Conservation (phyloP, 1,140 invertebrate species). For the Cydia pomonella region DNA sequence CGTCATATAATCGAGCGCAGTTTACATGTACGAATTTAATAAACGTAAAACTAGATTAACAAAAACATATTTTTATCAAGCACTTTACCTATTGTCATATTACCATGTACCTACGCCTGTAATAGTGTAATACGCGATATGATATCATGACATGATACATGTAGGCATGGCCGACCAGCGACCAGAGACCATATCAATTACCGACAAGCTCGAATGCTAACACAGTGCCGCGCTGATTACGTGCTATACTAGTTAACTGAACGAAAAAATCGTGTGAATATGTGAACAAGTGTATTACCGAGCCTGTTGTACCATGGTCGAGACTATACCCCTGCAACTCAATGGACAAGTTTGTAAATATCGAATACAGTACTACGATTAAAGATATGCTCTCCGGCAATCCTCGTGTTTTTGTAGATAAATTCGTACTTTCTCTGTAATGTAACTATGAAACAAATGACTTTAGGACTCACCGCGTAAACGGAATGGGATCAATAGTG, state of each 20-base stretch:
- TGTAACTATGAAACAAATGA: no score
- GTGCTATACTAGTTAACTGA: neutral
- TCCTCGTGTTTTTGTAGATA: neutral
- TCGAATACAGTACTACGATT: neutral
- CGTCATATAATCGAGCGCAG: no score
- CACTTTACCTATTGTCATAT: no score
- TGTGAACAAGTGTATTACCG: neutral
- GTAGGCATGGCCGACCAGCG: neutral
- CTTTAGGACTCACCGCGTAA: no score
- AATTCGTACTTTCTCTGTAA: neutral
- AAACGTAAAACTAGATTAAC: no score
- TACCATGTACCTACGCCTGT: slow-evolving; percentile 12
- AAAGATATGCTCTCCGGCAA: neutral
- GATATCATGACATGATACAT: neutral
- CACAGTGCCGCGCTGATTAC: neutral
- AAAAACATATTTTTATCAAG: no score
- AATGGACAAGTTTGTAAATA: slow-evolving; percentile 15
- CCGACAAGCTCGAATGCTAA: neutral
- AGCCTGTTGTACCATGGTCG: slow-evolving; percentile 1
- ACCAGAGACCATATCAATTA: slow-evolving; percentile 8
- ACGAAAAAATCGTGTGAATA: neutral
- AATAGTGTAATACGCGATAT: slow-evolving; percentile 2
- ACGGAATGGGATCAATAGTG: no score
- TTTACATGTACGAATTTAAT: no score
- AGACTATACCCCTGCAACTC: neutral